Evolutionary conservation across 2,797 vertebrate species (phyloP), one percentile per base, ranked within the genome.

Genomic region (Apogon talboti): DNA sequence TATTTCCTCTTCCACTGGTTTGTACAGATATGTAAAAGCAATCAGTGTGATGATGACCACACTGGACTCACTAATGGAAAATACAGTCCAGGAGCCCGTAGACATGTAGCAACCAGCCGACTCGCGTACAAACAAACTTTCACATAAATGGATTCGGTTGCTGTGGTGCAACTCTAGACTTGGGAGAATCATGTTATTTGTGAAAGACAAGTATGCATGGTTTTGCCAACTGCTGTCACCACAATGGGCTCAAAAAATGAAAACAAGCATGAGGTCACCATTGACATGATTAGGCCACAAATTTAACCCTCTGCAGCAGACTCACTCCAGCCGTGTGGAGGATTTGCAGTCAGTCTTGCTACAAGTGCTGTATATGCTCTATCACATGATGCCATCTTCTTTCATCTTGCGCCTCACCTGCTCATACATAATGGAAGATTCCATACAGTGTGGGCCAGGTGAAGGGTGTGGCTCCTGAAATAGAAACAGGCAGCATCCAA

Each of bases 231-330:
- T 69, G 40, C 84, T 81, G 65, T 79, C 59, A 53, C 75, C 85
- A 60, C 83, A 71, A 45, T 57, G 15, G 47, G 54, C 71, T 73
- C 37, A 38, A 66, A 41, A 76, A 84, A 80, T 74, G 75, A 86
- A 86, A 87, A 87, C 80, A 86, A 46, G 46, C 18, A 71, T 85
- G 82, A 87, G 76, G 73, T 90, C 83, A 85, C 50, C 1, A 18
- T 71, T 82, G 50, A 72, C 74, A 66, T 69, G 73, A 79, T 60
- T 45, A 67, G 75, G 57, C 74, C 19, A 2, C 14, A 54, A 45
- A 3, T 75, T 81, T 54, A 64, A 58, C 62, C 59, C 70, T 18
- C n/a, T 7, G 35, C 41, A 40, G 38, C 48, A 54, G 33, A 42
- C 44, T 65, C 28, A 55, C 47, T 4, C 51, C 9, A 10, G 9